Evolutionary conservation across 1,140 invertebrate genomes (phyloP), one percentile per base, ranked within the genome.

Genomic region (Phymorhynchus buccinoides): DNA sequence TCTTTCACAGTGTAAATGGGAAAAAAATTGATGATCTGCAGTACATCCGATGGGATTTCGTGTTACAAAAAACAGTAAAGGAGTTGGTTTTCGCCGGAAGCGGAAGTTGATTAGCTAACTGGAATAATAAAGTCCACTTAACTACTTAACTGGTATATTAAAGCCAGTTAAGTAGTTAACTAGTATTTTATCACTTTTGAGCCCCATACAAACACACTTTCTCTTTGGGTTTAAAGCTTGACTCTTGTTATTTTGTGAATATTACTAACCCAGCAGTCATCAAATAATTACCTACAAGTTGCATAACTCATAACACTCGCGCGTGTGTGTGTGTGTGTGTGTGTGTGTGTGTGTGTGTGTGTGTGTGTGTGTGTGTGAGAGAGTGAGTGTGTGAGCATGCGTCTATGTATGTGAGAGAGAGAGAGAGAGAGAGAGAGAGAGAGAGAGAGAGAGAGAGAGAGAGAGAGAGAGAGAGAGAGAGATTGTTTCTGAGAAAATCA

Each of bases 301-400:
- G 12, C 52, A 56, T 56, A 12, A 27, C 52, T n/a, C 52, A 56
- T 56, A 27, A 56, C 52, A 56, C 52, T 56, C 12, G 52, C 27
- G 71, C 18, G 1, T 35, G 71, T 39, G 32, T 12, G 32, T 73
- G 1, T 14, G 71, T 73, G 37, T 3, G 56, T 62, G 56, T 62
- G 56, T 62, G 56, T 62, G 56, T 62, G 56, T 62, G 56, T 62
- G 56, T 62, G 14, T 22, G 56, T 62, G 56, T 62, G 56, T 62
- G 56, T 62, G 56, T 62, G 22, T 62, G 56, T 62, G 56, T 3
- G 56, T 62, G 6, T 62, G 6, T 62, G 56, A 22, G 56, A 22
- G 56, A 22, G 56, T 18, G 56, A 27, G 56, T 27, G 14, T 27
- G 56, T 27, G 56, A 22, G 56, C 4, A 22, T 18, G 56, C 4